These are phyloP conservation scores for Acanthurus tractus DNA, from an alignment of 2,797 vertebrate genomes.

Conservation along the genomic window DNA sequence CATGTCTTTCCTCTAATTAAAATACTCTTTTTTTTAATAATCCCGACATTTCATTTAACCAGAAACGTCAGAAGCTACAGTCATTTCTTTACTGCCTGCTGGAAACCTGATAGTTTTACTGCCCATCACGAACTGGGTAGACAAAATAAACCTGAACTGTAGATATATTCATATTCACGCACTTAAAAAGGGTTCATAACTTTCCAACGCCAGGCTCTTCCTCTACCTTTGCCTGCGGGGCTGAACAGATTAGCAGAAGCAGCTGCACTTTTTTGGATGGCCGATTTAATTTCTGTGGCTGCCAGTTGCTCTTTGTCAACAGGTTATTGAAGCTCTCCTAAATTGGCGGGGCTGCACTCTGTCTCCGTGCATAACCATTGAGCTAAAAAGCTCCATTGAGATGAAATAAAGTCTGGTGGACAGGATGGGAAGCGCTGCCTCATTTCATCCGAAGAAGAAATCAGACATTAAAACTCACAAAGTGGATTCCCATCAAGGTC, in stretches of 20 bases:
- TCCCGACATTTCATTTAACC: not conserved
- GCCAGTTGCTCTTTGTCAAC: slow-evolving; percentile 72
- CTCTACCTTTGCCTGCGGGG: slow-evolving; percentile 27
- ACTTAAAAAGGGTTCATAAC: not conserved
- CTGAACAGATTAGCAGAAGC: slow-evolving; percentile 59
- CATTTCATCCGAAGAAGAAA: slow-evolving; percentile 32
- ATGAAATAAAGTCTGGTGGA: slow-evolving; percentile 47
- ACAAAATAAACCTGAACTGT: not conserved
- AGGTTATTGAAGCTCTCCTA: slow-evolving; percentile 68
- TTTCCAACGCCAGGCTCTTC: slow-evolving; percentile 15
- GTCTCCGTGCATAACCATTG: slow-evolving; percentile 56
- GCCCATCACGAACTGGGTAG: not conserved
- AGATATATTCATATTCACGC: slow-evolving; percentile 2
- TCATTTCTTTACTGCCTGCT: slow-evolving; percentile 8
- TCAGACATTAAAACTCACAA: slow-evolving; percentile 14
- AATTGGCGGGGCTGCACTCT: slow-evolving; percentile 61
- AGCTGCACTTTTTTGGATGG: slow-evolving; percentile 54
- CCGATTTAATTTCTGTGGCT: slow-evolving; percentile 66
- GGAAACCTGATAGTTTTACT: not conserved
- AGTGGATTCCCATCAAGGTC: slow-evolving; percentile 41
- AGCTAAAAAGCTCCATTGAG: slow-evolving; percentile 49
- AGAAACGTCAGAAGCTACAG: not conserved
- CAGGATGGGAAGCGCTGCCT: slow-evolving; percentile 11
- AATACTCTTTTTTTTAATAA: slow-evolving; percentile 23
- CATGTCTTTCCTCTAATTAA: slow-evolving; percentile 33